Conservation (phyloP, 1,140 invertebrate species). For the Drosophila busckii region DNA sequence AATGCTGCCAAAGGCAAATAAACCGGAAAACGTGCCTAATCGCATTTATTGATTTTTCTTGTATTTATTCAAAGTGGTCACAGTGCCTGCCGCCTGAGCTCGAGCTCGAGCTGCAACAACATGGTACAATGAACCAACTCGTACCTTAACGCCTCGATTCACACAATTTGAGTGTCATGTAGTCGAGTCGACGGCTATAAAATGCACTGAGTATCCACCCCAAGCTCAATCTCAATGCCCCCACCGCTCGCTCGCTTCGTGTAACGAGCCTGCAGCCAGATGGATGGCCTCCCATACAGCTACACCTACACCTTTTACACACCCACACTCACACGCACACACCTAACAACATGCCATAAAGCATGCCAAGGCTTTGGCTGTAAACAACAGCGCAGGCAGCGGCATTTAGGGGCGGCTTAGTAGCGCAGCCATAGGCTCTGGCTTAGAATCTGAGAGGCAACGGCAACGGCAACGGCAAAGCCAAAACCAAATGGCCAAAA, state of each 20-base stretch:
- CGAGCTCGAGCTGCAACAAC: slow-evolving; percentile 10
- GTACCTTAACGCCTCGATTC: slow-evolving; percentile 76
- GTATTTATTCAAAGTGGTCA: slow-evolving; percentile 63
- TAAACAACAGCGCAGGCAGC: slow-evolving; percentile 3
- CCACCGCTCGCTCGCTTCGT: slow-evolving; percentile 22
- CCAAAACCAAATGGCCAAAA: too few relatives aligned
- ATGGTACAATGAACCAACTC: slow-evolving; percentile 77
- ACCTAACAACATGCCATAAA: slow-evolving; percentile 61
- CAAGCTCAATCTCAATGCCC: slow-evolving; percentile 5
- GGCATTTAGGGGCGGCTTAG: too few relatives aligned
- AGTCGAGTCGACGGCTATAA: slow-evolving; percentile 60
- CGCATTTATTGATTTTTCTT: slow-evolving; percentile 71
- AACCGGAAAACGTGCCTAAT: slow-evolving; percentile 72
- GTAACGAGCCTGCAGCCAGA: slow-evolving; percentile 70
- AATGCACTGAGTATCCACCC: slow-evolving; percentile 49
- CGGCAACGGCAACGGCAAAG: slow-evolving; percentile 1
- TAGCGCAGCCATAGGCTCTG: too few relatives aligned
- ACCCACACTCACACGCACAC: slow-evolving; percentile 26
- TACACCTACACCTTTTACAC: slow-evolving; percentile 20
- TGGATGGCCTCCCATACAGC: slow-evolving; percentile 61
- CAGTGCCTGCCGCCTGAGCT: slow-evolving; percentile 6
- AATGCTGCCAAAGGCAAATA: slow-evolving; percentile 62
- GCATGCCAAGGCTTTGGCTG: slow-evolving; percentile 50
- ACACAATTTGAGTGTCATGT: slow-evolving; percentile 74
- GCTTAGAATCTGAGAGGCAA: too few relatives aligned